Percentiles rank a stretch among this genome's conserved stretches.
Conservation (phyloP, 2,888 invertebrate genomes). For the Agriopis marginaria region DNA sequence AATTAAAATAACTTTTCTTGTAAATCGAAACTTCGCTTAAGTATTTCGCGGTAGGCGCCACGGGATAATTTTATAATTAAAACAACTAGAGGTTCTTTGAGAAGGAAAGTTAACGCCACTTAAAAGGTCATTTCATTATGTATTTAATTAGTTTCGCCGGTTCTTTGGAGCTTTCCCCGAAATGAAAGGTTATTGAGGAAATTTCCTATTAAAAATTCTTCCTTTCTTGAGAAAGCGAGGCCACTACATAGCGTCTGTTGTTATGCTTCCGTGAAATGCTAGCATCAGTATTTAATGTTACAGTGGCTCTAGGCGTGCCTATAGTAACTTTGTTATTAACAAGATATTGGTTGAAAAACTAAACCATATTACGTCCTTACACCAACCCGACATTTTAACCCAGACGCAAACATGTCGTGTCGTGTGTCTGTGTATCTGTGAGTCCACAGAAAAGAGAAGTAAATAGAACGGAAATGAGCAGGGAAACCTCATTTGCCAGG, state of each 20-base stretch:
- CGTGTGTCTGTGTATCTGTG: too few relatives aligned
- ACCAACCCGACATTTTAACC: too few relatives aligned
- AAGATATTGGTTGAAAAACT: too few relatives aligned
- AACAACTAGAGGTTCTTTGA: constrained; percentile 35
- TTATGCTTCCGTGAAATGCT: too few relatives aligned
- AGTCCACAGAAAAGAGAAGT: too few relatives aligned
- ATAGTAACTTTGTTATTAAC: too few relatives aligned
- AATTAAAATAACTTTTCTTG: not conserved
- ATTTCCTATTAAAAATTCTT: constrained; percentile 21
- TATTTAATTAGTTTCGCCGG: constrained; percentile 31
- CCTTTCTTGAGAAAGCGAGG: not conserved
- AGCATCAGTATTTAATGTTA: too few relatives aligned
- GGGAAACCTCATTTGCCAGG: too few relatives aligned
- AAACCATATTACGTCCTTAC: too few relatives aligned
- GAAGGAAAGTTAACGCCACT: constrained; percentile 36
- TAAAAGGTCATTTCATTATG: constrained; percentile 31
- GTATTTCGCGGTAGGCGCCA: constrained; percentile 4
- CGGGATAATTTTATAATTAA: constrained; percentile 42
- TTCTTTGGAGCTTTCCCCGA: constrained; percentile 12
- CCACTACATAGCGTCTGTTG: not conserved
- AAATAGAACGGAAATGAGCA: too few relatives aligned
- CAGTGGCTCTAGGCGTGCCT: too few relatives aligned
- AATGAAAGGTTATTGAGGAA: constrained; percentile 23
- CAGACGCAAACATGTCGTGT: too few relatives aligned
- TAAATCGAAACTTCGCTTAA: not conserved